These are phyloP conservation scores for Spodoptera picta DNA, from an alignment of 2,888 invertebrate genomes.

Conservation along the genomic window DNA sequence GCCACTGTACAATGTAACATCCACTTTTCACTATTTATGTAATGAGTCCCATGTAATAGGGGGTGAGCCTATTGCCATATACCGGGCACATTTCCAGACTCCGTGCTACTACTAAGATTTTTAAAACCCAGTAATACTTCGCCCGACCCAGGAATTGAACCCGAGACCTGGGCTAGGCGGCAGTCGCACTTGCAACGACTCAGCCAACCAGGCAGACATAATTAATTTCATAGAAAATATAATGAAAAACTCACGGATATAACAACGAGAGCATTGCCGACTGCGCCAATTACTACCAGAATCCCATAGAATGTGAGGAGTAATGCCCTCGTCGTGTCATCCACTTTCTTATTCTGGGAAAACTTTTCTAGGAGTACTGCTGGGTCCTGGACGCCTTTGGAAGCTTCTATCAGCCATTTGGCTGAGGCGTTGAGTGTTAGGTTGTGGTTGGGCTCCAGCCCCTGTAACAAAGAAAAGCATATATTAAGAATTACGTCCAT, in stretches of 20 bases:
- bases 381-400: slow-evolving; percentile 78
- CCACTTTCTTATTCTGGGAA: slow-evolving; percentile 91
- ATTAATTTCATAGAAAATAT: slow-evolving; percentile 5
- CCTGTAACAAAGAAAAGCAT: slow-evolving; percentile 73
- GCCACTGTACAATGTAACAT: no score
- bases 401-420: slow-evolving; percentile 83
- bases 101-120: no score
- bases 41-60: no score
- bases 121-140: no score
- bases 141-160: no score
- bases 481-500: neutral
- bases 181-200: no score
- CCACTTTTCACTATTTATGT: no score
- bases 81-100: no score
- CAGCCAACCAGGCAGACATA: no score
- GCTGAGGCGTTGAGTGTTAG: slow-evolving; percentile 78
- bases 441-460: slow-evolving; percentile 77
- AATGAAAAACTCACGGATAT: slow-evolving; percentile 83
- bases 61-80: no score
- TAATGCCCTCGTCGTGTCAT: slow-evolving; percentile 90
- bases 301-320: slow-evolving; percentile 92
- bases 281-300: slow-evolving; percentile 93
- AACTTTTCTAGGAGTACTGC: slow-evolving; percentile 89
- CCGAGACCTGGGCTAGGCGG: no score
- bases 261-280: slow-evolving; percentile 96